These are phyloP conservation scores for Halcyon smyrnensis DNA, from an alignment of 2,797 vertebrate species.

Conservation along the genomic window DNA sequence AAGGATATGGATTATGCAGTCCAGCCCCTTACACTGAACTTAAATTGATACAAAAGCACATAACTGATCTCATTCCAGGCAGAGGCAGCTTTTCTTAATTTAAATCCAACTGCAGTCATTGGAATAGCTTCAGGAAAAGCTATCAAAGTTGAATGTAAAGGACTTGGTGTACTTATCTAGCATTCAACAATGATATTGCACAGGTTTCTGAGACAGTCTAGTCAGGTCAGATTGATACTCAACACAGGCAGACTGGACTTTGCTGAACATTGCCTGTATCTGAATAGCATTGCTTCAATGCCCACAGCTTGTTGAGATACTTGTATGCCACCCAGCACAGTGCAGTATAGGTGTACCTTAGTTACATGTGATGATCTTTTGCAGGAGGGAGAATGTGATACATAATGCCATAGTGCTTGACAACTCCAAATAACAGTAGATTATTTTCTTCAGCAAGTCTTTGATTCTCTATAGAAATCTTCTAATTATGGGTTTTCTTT, in stretches of 20 bases:
- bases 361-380: not conserved
- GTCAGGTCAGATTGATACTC: not conserved
- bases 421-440: not conserved
- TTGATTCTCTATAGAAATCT: not conserved
- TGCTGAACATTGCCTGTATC: not conserved
- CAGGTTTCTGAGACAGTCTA: not conserved
- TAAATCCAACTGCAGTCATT: not conserved
- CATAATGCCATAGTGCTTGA: not conserved
- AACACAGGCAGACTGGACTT: not conserved
- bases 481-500: constrained; percentile 43
- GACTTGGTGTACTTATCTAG: not conserved
- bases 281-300: not conserved
- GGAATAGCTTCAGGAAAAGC: not conserved
- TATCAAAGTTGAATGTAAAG: not conserved
- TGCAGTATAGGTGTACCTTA: not conserved
- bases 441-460: not conserved
- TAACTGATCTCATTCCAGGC: not conserved
- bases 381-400: not conserved
- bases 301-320: not conserved
- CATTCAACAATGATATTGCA: too few relatives aligned
- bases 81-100: not conserved
- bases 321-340: not conserved
- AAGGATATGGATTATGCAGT: not conserved
- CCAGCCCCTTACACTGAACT: not conserved
- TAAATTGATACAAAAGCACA: not conserved